Evolutionary conservation across 2,113 vertebrate species (phyloP), one percentile per base, ranked within the genome.

Genomic region (Gallinago jamesoni): DNA sequence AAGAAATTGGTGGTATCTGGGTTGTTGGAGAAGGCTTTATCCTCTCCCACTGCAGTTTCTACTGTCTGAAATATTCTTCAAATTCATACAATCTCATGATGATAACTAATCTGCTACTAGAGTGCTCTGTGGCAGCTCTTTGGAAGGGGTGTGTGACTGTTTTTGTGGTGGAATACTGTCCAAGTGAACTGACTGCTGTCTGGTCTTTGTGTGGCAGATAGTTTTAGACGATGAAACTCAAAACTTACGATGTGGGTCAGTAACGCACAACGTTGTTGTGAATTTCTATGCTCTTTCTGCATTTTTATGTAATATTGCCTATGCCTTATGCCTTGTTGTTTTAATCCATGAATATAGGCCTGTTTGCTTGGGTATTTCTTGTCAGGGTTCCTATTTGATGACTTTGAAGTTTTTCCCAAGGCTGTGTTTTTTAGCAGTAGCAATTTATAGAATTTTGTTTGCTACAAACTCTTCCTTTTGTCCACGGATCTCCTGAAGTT

Each of bases 221-320:
- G 6, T 12, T 90, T 90, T 62, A 48, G 27, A 70, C 16, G 12
- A 8, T 35, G 63, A 28, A 74, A 37, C 50, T 69, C 19, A 23
- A 5, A 43, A 23, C 13, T 55, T 45, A 12, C 4, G 4, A 2
- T 13, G 20, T 12, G 31, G 39, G 55, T 88, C 76, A 67, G 31
- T 45, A 9, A 12, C 30, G 1, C 0, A 1, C 59, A 37, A 8
- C 2, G n/a, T 20, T 39, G 13, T 7, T 84, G n/a, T 18, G 35
- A 14, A 59, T 78, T 62, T 85, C 53, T 50, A 15, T 50, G 43
- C 9, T 31, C 15, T 59, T 63, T 27, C 12, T 83, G 45, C 4
- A 3, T 37, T 84, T 90, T 47, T 64, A 9, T 84, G 48, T 25
- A 23, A n/a, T 69, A 20, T 15, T 57, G 28, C 47, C 37, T 85